Evolutionary conservation across 2,113 vertebrate species (phyloP).

Genomic region (Ammospiza caudacuta): DNA sequence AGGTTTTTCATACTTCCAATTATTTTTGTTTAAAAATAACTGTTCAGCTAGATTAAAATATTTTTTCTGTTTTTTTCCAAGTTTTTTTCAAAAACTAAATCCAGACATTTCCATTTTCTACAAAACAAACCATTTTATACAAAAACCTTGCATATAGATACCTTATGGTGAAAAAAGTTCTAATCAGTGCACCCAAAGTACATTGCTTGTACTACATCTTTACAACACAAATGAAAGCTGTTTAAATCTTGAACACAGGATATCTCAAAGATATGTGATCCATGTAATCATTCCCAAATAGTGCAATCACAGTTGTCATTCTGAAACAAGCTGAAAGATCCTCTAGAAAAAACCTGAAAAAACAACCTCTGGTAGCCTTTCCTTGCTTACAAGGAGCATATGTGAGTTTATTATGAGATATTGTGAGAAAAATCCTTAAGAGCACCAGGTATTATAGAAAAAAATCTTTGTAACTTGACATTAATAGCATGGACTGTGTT

Average conservation of each 20-base stretch:
- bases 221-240: not conserved
- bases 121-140: not conserved
- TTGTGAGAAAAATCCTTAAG: not conserved
- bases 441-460: not conserved
- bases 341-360: not conserved
- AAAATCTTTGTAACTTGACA: not conserved
- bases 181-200: not conserved
- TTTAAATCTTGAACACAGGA: not conserved
- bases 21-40: not conserved
- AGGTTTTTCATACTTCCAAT: not conserved
- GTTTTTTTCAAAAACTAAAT: not conserved
- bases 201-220: not conserved
- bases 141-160: not conserved
- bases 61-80: not conserved
- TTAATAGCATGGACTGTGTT: not conserved
- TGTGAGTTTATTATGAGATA: not conserved
- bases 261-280: not conserved
- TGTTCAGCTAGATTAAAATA: not conserved
- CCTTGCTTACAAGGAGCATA: not conserved
- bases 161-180: not conserved
- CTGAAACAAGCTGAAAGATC: not conserved
- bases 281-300: not conserved
- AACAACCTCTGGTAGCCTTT: not conserved
- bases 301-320: not conserved
- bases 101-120: not conserved